Evolutionary conservation across 2,797 vertebrate species (phyloP).

Genomic region (Knipowitschia caucasica): DNA sequence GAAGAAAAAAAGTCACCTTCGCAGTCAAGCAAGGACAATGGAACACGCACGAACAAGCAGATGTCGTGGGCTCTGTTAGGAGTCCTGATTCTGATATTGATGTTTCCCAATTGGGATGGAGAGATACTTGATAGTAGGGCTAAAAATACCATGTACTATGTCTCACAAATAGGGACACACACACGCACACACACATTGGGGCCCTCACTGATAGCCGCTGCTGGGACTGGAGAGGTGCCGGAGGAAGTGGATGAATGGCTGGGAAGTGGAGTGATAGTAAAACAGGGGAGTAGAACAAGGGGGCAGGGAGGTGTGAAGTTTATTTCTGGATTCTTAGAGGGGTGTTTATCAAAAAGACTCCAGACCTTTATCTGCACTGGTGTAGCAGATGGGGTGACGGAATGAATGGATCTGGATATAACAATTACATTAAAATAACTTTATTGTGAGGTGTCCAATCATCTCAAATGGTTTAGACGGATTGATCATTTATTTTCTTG

Average conservation of each 20-base stretch:
- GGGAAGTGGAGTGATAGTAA: constrained; percentile 25
- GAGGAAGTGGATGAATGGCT: neutral
- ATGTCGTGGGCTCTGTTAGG: constrained; percentile 32
- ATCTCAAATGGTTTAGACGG: no score
- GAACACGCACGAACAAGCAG: constrained; percentile 11
- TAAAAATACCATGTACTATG: constrained; percentile 53
- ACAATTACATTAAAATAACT: no score
- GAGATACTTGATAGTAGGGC: constrained; percentile 55
- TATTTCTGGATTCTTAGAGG: constrained; percentile 38
- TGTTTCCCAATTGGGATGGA: constrained; percentile 47
- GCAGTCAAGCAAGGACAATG: constrained; percentile 51
- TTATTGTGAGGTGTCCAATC: no score
- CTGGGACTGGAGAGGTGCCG: constrained; percentile 9
- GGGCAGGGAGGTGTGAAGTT: constrained; percentile 23
- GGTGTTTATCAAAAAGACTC: constrained; percentile 6
- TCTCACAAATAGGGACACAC: constrained; percentile 7
- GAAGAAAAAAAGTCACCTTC: constrained; percentile 44
- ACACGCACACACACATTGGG: neutral
- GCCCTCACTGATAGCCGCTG: constrained; percentile 11
- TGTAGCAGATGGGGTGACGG: no score
- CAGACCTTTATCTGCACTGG: no score
- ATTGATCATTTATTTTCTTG: no score
- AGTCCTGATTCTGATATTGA: constrained; percentile 54
- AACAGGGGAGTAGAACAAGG: constrained; percentile 28
- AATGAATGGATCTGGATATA: no score